Conservation (phyloP, 2,113 vertebrate genomes). For the Boulengeromyrus knoepffleri region DNA sequence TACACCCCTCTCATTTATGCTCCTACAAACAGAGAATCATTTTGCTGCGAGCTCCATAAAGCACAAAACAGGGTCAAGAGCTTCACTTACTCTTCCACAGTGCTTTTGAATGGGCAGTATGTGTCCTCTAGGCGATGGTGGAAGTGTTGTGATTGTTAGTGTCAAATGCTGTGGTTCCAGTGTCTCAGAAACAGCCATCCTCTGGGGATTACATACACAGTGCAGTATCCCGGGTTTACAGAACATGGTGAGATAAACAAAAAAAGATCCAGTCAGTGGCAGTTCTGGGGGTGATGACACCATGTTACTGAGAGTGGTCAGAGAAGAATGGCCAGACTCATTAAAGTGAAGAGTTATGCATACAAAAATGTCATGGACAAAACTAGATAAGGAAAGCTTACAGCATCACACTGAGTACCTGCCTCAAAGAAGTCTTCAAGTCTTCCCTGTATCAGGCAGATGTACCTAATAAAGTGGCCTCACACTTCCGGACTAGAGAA, state of each 20-base stretch:
- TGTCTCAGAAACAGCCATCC: neutral
- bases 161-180: neutral
- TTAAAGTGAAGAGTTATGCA: neutral
- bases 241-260: neutral
- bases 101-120: neutral
- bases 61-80: neutral
- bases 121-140: neutral
- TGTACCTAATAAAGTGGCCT: neutral
- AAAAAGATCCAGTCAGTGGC: neutral
- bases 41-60: neutral
- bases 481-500: conserved; percentile 12
- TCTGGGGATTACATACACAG: neutral
- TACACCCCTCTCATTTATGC: neutral
- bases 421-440: neutral
- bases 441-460: neutral
- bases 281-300: neutral
- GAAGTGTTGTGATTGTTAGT: neutral
- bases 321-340: neutral
- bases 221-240: neutral
- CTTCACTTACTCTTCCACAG: neutral
- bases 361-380: neutral
- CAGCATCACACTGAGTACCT: neutral
- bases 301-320: neutral
- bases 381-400: neutral
- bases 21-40: neutral